phyloP scores from a whole-genome alignment of 2,888 invertebrate species.

The Ectemnius lituratus region DNA sequence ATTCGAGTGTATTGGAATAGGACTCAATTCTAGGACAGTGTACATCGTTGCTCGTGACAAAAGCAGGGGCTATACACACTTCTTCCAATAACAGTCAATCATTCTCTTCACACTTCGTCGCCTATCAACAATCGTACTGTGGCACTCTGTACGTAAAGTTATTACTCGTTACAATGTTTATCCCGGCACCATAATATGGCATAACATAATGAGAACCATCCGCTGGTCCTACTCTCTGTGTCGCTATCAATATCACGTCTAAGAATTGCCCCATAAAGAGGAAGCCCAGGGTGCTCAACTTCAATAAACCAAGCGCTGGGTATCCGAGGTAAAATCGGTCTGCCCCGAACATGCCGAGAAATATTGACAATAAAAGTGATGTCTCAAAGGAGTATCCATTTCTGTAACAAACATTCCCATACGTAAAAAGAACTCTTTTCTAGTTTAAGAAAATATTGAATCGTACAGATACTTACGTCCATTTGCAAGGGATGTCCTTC shows the following conservation, averaged over 20 bases:
- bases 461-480: conserved; percentile 87
- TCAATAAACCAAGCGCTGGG: conserved; percentile 95
- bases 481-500: conserved; percentile 92
- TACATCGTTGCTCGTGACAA: conserved; percentile 56
- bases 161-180: conserved; percentile 88
- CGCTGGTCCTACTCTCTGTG: conserved; percentile 95
- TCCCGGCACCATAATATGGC: conserved; percentile 94
- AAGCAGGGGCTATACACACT: conserved; percentile 44
- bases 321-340: conserved; percentile 99
- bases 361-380: conserved; percentile 94
- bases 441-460: no score
- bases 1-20: conserved; percentile 44
- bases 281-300: conserved; percentile 97
- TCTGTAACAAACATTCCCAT: conserved; percentile 79
- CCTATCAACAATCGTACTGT: conserved; percentile 86
- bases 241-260: conserved; percentile 97
- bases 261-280: conserved; percentile 96
- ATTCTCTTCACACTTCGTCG: conserved; percentile 10
- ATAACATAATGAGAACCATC: conserved; percentile 97
- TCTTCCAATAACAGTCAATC: conserved; percentile 29
- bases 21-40: conserved; percentile 51
- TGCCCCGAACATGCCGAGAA: conserved; percentile 98
- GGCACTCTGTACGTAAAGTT: conserved; percentile 91
- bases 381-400: conserved; percentile 97
- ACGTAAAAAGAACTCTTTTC: no score